Percentiles rank a stretch among this genome's conserved stretches.
Conservation (phyloP, 2,113 vertebrate genomes). For the Halichoerus grypus region DNA sequence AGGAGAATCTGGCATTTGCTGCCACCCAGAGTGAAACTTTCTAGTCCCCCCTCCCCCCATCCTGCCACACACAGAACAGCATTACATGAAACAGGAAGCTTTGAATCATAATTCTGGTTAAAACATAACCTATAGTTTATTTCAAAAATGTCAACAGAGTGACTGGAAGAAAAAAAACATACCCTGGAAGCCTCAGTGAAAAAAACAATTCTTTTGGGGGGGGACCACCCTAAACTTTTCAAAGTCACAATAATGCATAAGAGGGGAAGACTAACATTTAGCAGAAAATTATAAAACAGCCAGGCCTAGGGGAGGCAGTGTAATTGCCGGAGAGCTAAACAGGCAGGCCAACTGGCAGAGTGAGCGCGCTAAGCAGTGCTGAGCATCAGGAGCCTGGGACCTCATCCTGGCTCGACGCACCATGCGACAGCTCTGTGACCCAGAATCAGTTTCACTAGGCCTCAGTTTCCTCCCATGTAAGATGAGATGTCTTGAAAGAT, state of each 20-base stretch:
- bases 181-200: slow-evolving; percentile 42
- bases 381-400: not conserved
- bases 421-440: not conserved
- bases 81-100: slow-evolving; percentile 72
- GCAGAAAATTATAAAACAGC: slow-evolving; percentile 21
- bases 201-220: slow-evolving; percentile 2
- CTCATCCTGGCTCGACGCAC: not conserved
- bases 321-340: not conserved
- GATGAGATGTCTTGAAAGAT: not conserved
- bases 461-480: slow-evolving; percentile 62
- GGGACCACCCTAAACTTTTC: not conserved
- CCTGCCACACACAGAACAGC: slow-evolving; percentile 29
- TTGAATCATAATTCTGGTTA: slow-evolving; percentile 78
- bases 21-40: slow-evolving; percentile 59
- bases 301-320: not conserved
- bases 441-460: not conserved
- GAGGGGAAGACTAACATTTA: slow-evolving; percentile 47
- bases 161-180: not conserved
- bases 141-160: slow-evolving; percentile 71
- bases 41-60: not conserved
- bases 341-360: not conserved
- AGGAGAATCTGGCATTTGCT: slow-evolving; percentile 54
- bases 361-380: not conserved
- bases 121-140: slow-evolving; percentile 62
- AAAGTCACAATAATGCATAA: not conserved